These are phyloP conservation scores for Mesoclemmys tuberculata DNA, from an alignment of 2,113 vertebrate species.

Conservation along the genomic window DNA sequence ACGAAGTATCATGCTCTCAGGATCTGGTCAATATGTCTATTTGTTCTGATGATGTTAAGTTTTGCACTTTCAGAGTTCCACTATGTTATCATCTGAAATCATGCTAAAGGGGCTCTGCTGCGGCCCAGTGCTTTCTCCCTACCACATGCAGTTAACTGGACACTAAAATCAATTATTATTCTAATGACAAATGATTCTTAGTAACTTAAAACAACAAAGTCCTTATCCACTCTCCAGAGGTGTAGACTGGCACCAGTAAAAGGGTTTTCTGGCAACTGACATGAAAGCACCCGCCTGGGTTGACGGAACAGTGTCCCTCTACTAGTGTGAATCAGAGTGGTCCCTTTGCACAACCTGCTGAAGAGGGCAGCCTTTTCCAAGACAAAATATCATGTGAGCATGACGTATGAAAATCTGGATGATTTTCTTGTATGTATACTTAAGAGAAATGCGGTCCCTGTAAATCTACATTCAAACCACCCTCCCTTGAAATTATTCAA, in stretches of 20 bases:
- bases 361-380: neutral
- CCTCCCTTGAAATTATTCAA: neutral
- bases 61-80: neutral
- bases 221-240: neutral
- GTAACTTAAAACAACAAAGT: neutral
- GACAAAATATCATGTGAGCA: neutral
- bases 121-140: neutral
- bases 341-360: neutral
- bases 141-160: neutral
- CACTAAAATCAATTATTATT: constrained; percentile 23
- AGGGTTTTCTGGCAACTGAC: constrained; percentile 28
- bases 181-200: constrained; percentile 48
- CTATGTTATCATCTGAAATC: constrained; percentile 13
- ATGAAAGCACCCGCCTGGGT: constrained; percentile 46
- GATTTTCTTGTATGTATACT: neutral
- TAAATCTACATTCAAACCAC: neutral
- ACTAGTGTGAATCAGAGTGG: constrained; percentile 17
- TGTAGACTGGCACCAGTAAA: constrained; percentile 43
- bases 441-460: neutral
- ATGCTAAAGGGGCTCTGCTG: neutral
- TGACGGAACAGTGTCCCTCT: constrained; percentile 29
- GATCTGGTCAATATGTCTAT: constrained; percentile 2
- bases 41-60: constrained; percentile 27
- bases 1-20: constrained; percentile 41
- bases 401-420: neutral